Base-by-base conservation (phyloP, 2,797 vertebrate species). In the Psittacula derbiana region DNA sequence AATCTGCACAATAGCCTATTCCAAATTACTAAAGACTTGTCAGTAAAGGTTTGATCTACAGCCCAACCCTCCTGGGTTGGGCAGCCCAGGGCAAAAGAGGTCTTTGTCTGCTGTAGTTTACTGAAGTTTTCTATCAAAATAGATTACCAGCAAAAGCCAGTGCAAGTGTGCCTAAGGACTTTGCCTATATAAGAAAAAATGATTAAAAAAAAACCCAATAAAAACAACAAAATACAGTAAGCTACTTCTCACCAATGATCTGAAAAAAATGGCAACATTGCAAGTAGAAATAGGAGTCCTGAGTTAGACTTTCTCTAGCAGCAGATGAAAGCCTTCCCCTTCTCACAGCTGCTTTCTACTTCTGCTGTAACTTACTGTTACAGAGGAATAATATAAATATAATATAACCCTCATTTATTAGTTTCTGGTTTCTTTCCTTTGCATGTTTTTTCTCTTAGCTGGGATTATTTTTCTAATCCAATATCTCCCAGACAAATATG, bases 31-130 rank as follows among this genome's bases (percentile, higher is more conserved):
- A 64, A 84, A 86, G 65, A 52, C 24, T 91, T 92, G 67, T 81
- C 61, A 44, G 49, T 64, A 88, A 88, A 90, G 66, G 70, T 92
- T 95, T 92, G 83, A 93, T 94, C 70, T 90, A 62, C 30, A 79
- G 80, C 28, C 80, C 69, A 86, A 46, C 57, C 38, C 88, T 88
- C 82, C 40, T 69, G 83, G 61, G 83, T 2, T 83, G 86, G 70
- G 76, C 80, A 92, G 86, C 96, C 83, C 73, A 84, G 28, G 73
- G 93, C 79, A 90, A 91, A 82, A 83, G 28, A 55, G 28, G 1
- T 25, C 44, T 88, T 92, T 92, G 84, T 64, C 55, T 80, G 62
- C 69, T 84, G 66, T 21, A 58, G 38, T 93, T 93, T 49, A 65
- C 65, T 61, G 66, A 88, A 74, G 73, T 36, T 78, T 93, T 86